Conservation (phyloP, 2,113 vertebrate genomes). For the Sapayoa aenigma region DNA sequence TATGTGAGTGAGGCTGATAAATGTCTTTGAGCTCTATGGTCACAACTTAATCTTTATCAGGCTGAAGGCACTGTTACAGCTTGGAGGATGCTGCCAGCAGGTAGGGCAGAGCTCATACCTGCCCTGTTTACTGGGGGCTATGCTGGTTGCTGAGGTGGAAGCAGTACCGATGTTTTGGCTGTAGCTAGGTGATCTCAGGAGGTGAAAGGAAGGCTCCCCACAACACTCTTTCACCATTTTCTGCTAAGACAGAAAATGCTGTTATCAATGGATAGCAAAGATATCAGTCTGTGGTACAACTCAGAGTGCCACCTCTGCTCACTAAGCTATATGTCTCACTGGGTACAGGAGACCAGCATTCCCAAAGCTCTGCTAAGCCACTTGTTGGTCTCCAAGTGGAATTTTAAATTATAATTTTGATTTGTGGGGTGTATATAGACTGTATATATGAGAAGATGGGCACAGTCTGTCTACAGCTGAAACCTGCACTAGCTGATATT, state of each 20-base stretch:
- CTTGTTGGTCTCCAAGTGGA: not conserved
- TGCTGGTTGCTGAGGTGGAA: not conserved
- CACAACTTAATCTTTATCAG: not conserved
- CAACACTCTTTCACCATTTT: not conserved
- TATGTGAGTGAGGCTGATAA: not conserved
- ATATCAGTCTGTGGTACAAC: not conserved
- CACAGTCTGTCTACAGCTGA: not conserved
- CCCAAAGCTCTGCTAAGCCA: not conserved
- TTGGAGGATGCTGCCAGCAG: not conserved
- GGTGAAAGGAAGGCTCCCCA: not conserved
- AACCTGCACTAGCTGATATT: not conserved
- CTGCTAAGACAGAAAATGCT: not conserved
- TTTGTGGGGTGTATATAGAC: fast-evolving
- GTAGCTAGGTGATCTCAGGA: not conserved
- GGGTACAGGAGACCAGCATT: not conserved
- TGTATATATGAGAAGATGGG: not conserved
- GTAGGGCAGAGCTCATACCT: not conserved
- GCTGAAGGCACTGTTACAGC: not conserved
- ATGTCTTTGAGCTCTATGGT: not conserved
- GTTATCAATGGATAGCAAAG: not conserved
- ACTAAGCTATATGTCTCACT: not conserved
- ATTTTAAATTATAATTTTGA: not conserved
- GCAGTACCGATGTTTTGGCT: not conserved
- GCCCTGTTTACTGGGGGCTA: fast-evolving
- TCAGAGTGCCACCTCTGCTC: not conserved